A percentile compares a stretch with the other conserved stretches of the same genome.
Conservation (phyloP, 2,888 invertebrate genomes). For the Polydrusus tereticollis region DNA sequence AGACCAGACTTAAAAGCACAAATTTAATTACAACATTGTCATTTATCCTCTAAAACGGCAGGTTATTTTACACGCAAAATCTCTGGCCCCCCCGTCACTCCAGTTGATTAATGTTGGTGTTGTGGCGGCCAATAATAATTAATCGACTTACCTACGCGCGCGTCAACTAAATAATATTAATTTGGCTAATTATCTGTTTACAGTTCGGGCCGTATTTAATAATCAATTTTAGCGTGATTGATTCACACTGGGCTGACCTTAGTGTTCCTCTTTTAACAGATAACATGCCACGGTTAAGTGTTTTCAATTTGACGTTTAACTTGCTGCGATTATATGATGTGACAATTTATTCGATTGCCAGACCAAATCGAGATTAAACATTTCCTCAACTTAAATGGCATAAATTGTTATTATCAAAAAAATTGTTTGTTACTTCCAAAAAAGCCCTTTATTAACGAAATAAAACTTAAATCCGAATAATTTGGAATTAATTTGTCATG, state of each 20-base stretch:
- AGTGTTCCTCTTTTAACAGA: slow-evolving; percentile 40
- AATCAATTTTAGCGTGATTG: slow-evolving; percentile 57
- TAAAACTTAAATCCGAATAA: background rate
- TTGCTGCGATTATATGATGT: background rate
- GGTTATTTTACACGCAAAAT: slow-evolving; percentile 17
- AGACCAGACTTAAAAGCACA: too few relatives aligned
- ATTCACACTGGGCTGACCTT: slow-evolving; percentile 52
- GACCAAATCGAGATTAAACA: too few relatives aligned
- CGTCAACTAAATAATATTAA: slow-evolving; percentile 56
- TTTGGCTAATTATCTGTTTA: slow-evolving; percentile 55
- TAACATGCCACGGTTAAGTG: slow-evolving; percentile 45
- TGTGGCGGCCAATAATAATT: slow-evolving; percentile 50
- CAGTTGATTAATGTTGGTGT: slow-evolving; percentile 24
- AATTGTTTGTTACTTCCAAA: too few relatives aligned
- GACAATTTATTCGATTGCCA: too few relatives aligned
- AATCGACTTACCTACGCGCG: slow-evolving; percentile 50
- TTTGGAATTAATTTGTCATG: background rate
- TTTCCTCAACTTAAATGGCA: too few relatives aligned
- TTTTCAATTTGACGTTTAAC: slow-evolving; percentile 21
- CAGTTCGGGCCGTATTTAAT: slow-evolving; percentile 53
- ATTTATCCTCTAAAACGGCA: background rate
- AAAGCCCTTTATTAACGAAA: too few relatives aligned
- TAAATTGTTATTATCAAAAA: too few relatives aligned
- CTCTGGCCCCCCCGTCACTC: slow-evolving; percentile 10
- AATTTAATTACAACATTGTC: background rate